Evolutionary conservation across 1,140 invertebrate genomes (phyloP).

Genomic region (Cotesia typhae): DNA sequence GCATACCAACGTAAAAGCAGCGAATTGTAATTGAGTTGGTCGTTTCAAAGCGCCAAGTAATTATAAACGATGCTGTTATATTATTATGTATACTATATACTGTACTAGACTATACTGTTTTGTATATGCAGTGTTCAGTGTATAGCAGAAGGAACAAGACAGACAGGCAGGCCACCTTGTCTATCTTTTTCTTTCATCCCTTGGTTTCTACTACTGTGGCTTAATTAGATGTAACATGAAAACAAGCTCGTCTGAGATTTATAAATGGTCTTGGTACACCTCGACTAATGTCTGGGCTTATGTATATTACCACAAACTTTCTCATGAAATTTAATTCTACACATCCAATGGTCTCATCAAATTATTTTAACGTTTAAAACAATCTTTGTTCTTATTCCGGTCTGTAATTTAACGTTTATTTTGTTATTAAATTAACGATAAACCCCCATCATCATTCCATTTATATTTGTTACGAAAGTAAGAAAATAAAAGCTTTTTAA

Average conservation of each 20-base stretch:
- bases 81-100: constrained; percentile 12
- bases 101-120: no score
- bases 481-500: no score
- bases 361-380: no score
- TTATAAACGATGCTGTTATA: constrained; percentile 42
- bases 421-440: no score
- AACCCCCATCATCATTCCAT: no score
- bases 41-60: constrained; percentile 44
- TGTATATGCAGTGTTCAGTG: not conserved
- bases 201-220: constrained; percentile 32
- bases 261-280: constrained; percentile 17
- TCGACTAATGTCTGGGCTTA: not conserved
- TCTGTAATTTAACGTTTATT: no score
- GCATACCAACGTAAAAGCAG: constrained; percentile 14
- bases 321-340: constrained; percentile 3
- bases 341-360: not conserved
- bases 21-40: constrained; percentile 43
- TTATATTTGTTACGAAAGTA: no score
- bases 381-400: no score
- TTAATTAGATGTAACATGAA: constrained; percentile 41
- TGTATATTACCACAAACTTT: not conserved
- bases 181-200: not conserved
- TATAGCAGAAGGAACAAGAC: not conserved
- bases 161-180: constrained; percentile 7
- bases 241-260: constrained; percentile 26